phyloP scores from a whole-genome alignment of 2,888 invertebrate genomes.

The Lysandra coridon region DNA sequence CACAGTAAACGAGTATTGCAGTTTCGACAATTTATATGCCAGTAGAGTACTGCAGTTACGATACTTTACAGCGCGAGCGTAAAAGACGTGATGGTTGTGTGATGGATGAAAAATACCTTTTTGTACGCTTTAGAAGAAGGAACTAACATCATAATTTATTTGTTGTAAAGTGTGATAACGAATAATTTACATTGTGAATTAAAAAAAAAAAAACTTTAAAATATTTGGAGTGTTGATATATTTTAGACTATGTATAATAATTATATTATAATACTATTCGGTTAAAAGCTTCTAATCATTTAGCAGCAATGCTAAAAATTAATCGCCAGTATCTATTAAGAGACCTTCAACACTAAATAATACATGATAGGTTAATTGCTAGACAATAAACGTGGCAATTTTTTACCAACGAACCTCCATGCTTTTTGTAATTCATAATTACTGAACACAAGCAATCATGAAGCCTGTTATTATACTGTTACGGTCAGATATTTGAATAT shows the following conservation, averaged over 20 bases:
- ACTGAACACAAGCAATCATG: conserved; percentile 71
- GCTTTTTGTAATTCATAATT: conserved; percentile 77
- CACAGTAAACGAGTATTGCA: conserved; percentile 39
- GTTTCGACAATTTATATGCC: neutral
- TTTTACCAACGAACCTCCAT: conserved; percentile 57
- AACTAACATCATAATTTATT: too few relatives aligned
- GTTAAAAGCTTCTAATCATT: neutral
- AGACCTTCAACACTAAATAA: conserved; percentile 73
- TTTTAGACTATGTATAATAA: too few relatives aligned
- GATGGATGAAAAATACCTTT: neutral
- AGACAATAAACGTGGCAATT: conserved; percentile 74
- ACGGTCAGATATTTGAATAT: conserved; percentile 71
- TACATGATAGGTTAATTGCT: conserved; percentile 77
- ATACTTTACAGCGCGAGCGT: conserved; percentile 51
- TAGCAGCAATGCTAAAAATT: neutral
- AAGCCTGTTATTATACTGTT: conserved; percentile 73
- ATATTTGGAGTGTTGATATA: neutral
- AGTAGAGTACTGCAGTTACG: too few relatives aligned
- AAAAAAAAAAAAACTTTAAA: too few relatives aligned
- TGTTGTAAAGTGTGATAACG: too few relatives aligned
- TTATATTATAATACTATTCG: too few relatives aligned
- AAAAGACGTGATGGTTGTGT: neutral
- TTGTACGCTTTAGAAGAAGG: neutral
- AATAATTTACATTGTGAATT: too few relatives aligned
- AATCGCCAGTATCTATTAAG: conserved; percentile 53